Evolutionary conservation across 2,113 vertebrate genomes (phyloP), one percentile per base, ranked within the genome.

Genomic region (Stegostoma tigrinum): DNA sequence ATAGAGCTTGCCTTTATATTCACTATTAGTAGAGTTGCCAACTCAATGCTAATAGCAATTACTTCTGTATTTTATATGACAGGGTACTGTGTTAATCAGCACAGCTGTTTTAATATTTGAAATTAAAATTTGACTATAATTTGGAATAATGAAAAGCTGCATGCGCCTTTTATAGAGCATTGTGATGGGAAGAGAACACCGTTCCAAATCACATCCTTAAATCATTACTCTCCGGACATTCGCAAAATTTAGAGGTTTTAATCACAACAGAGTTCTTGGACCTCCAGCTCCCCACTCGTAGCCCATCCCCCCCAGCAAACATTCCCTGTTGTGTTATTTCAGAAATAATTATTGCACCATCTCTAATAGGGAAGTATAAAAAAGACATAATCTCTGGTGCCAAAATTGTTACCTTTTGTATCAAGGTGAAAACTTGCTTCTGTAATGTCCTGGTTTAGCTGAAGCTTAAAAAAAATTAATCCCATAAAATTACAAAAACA

Each of bases 11-110:
- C 21, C 70, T 95, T 95, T 95, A 95, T 95, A 95, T 95, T 95
- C 93, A 45, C 93, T 95, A 48, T 95, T 95, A 95, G 93, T 89
- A 42, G 64, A 95, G 38, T 95, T 95, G 93, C 93, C 93, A 95
- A 72, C 24, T 24, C 67, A 95, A 95, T 95, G 66, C 67, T 95
- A 72, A 95, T 95, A 95, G 42, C 93, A 95, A 95, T 95, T 95
- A 72, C 27, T 95, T 95, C 70, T 27, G 66, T 95, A 72, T 95
- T 68, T 95, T 72, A 95, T 95, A 70, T 72, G 93, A 95, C 93
- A 70, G 48, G 45, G 42, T 95, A 70, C 67, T 95, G 93, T 95
- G 93, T 95, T 95, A 72, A 95, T 95, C 93, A 72, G 68, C 67
- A 72, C 67, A 95, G 93, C 42, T 30, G 38, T 70, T 95, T 95